These are phyloP conservation scores for Allacma fusca DNA, from an alignment of 2,888 invertebrate genomes.

Conservation along the genomic window DNA sequence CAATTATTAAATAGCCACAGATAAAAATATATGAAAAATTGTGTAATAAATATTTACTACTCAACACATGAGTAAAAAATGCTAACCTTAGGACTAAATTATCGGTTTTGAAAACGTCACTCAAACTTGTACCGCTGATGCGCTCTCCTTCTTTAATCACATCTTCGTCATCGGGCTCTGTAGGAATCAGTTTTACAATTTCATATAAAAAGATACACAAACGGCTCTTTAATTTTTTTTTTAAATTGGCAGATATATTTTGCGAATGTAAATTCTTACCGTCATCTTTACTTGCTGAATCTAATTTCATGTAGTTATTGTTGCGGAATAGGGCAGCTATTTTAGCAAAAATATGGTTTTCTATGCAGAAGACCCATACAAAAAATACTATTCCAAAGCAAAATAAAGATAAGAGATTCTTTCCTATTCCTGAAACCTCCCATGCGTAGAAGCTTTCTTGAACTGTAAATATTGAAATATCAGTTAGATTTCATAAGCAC, in stretches of 20 bases:
- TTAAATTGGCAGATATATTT: not conserved
- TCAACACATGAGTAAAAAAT: too few relatives aligned
- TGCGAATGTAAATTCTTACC: too few relatives aligned
- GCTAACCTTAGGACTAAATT: conserved; percentile 62
- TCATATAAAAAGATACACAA: conserved; percentile 50
- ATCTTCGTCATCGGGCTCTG: conserved; percentile 50
- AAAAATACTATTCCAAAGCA: too few relatives aligned
- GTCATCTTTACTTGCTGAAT: too few relatives aligned
- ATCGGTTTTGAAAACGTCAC: conserved; percentile 46
- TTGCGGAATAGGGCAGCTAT: too few relatives aligned
- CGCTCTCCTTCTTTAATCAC: conserved; percentile 51
- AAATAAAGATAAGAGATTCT: too few relatives aligned
- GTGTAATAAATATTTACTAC: not conserved
- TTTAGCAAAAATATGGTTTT: too few relatives aligned
- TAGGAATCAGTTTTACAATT: not conserved
- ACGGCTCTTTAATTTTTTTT: conserved; percentile 57
- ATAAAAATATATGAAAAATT: not conserved
- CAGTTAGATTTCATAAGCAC: not conserved
- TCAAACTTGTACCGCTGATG: conserved; percentile 43
- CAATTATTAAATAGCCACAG: too few relatives aligned
- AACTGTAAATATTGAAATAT: not conserved
- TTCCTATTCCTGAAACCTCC: conserved; percentile 56
- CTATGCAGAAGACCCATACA: too few relatives aligned
- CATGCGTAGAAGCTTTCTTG: conserved; percentile 52
- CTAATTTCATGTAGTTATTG: too few relatives aligned